Percentiles rank a stretch among this genome's conserved stretches.
phyloP scores from a whole-genome alignment of 1,140 invertebrate genomes.

The Drepana arcuata region DNA sequence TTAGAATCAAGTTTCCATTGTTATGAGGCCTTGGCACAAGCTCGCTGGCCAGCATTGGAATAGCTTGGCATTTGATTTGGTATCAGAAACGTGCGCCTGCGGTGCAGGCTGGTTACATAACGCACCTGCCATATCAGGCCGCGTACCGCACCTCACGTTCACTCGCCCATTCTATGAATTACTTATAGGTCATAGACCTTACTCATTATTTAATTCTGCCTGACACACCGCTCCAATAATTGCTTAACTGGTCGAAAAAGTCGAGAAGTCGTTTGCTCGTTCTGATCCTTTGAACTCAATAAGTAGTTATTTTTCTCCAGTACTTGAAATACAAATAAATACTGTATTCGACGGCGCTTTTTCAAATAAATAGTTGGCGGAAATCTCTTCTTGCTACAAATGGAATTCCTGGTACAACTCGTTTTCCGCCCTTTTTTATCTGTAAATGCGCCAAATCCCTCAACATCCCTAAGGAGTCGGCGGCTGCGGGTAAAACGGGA shows the following conservation, averaged over 20 bases:
- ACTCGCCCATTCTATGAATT: conserved; percentile 67
- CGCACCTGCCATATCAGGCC: conserved; percentile 65
- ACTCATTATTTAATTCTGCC: conserved; percentile 50
- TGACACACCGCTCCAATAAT: conserved; percentile 20
- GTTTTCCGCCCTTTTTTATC: conserved; percentile 35
- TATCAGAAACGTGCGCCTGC: conserved; percentile 43
- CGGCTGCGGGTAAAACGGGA: conserved; percentile 32
- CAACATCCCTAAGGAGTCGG: conserved; percentile 35
- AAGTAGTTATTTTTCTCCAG: conserved; percentile 2
- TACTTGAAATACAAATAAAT: conserved; percentile 27
- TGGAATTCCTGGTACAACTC: conserved; percentile 14
- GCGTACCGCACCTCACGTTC: conserved; percentile 53
- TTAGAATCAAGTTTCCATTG: conserved; percentile 53
- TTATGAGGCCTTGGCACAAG: conserved; percentile 47
- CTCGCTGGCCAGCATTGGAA: conserved; percentile 37
- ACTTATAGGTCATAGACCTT: conserved; percentile 67
- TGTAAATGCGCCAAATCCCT: conserved; percentile 45
- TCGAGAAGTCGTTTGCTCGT: conserved; percentile 3
- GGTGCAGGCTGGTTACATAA: conserved; percentile 55
- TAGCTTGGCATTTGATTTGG: conserved; percentile 53
- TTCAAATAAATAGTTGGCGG: conserved; percentile 12
- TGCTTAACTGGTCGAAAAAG: not conserved
- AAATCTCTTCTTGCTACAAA: conserved; percentile 16
- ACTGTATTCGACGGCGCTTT: conserved; percentile 17
- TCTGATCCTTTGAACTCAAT: conserved; percentile 6